A percentile compares a stretch with the other conserved stretches of the same genome.
These are phyloP conservation scores for Tonatia bakeri DNA, from an alignment of 2,113 vertebrate genomes.

Conservation along the genomic window DNA sequence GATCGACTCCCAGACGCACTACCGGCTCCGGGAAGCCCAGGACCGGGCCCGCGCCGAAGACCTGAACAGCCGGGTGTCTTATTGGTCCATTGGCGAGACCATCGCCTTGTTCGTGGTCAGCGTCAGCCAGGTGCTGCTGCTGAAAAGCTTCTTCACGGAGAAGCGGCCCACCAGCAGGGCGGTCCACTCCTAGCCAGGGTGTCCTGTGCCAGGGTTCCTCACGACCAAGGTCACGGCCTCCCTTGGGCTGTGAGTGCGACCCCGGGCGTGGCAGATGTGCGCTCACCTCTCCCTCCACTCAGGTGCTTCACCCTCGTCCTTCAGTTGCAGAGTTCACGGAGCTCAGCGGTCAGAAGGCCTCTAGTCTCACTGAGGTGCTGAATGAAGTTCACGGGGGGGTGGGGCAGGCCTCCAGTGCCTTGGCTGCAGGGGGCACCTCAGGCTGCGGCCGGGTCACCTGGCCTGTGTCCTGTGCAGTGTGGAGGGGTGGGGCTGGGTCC, in stretches of 20 bases:
- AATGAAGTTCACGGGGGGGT: neutral
- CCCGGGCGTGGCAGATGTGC: neutral
- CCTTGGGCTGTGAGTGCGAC: neutral
- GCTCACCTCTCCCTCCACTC: neutral
- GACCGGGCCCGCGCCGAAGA: conserved; percentile 88
- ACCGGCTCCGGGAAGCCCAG: conserved; percentile 88
- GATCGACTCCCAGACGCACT: conserved; percentile 88
- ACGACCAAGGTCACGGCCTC: too few relatives aligned
- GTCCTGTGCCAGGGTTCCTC: fast-evolving
- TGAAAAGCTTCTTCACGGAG: conserved; percentile 91
- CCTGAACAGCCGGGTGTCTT: conserved; percentile 83
- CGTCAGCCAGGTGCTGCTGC: conserved; percentile 89
- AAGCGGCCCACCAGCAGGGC: conserved; percentile 75
- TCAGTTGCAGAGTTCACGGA: neutral
- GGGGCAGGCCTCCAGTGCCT: neutral
- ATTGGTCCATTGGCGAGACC: conserved; percentile 90
- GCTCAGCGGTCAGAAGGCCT: neutral
- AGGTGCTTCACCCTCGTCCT: neutral
- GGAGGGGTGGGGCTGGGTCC: neutral
- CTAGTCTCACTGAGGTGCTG: fast-evolving
- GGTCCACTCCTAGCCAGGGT: conserved; percentile 75
- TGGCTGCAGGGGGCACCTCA: too few relatives aligned
- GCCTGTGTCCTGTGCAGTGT: neutral
- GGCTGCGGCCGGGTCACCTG: too few relatives aligned
- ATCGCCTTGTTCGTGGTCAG: conserved; percentile 88